Evolutionary conservation across 1,140 invertebrate species (phyloP).

Genomic region (Lucilia sericata): DNA sequence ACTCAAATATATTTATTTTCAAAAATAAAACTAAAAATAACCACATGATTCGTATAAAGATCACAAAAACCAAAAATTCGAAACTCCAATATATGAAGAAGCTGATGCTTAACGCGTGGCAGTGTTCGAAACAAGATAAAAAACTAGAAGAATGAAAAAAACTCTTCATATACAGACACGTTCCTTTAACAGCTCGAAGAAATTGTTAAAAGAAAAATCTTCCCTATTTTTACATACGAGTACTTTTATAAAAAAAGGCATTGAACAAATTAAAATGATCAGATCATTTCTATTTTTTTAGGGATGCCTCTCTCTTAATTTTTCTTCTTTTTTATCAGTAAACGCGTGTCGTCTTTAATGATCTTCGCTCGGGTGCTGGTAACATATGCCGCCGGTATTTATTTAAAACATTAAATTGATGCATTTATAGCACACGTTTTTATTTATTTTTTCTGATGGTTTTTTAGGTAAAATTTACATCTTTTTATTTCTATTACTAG

Average conservation of each 20-base stretch:
- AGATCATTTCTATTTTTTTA: neutral
- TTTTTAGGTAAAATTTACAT: neutral
- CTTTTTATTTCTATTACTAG: neutral
- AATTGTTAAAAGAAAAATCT: neutral
- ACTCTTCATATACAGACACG: neutral
- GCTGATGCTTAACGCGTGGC: slow-evolving; percentile 8
- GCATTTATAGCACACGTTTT: neutral
- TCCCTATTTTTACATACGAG: neutral
- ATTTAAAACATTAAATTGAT: neutral
- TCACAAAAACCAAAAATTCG: neutral
- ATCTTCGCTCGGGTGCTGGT: neutral
- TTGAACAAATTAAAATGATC: neutral
- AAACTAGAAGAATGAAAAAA: neutral
- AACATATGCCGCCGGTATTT: neutral
- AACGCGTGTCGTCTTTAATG: neutral
- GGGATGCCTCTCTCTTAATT: neutral
- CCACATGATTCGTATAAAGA: neutral
- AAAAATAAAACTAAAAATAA: neutral
- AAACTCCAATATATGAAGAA: neutral
- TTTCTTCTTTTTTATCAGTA: neutral
- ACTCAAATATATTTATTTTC: neutral
- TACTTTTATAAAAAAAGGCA: neutral
- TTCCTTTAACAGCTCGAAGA: neutral
- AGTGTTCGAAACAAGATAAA: neutral
- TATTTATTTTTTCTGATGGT: neutral